These are phyloP conservation scores for Saguinus midas DNA, from an alignment of 2,113 vertebrate species.

Conservation along the genomic window DNA sequence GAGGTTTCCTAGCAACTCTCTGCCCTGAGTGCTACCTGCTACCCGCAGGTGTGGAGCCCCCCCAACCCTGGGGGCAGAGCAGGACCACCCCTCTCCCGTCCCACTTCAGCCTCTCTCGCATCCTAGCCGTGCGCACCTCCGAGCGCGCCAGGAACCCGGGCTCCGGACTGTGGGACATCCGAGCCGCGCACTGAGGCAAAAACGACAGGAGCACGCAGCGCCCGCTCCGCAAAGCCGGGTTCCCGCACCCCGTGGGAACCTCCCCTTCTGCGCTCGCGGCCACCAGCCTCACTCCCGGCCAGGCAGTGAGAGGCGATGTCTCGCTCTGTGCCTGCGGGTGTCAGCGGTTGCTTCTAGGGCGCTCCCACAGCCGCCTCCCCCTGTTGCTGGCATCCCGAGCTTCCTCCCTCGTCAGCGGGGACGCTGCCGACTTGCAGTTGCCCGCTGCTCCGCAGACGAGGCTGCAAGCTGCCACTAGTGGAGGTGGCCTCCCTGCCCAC, in stretches of 20 bases:
- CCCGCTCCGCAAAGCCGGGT: slow-evolving; percentile 39
- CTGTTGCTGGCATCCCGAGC: slow-evolving; percentile 25
- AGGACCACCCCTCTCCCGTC: not conserved
- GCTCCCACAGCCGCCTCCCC: not conserved
- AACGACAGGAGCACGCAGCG: slow-evolving; percentile 47
- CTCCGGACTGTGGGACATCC: slow-evolving; percentile 14
- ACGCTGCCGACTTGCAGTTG: slow-evolving; percentile 2
- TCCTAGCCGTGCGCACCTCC: not conserved
- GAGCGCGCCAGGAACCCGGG: slow-evolving; percentile 20
- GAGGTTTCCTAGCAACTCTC: slow-evolving; percentile 81
- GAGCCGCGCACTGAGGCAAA: not conserved
- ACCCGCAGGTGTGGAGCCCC: not conserved
- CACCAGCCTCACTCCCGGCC: not conserved
- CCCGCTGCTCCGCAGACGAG: not conserved
- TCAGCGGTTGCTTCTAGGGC: not conserved
- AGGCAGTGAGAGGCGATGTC: not conserved
- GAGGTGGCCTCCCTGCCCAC: slow-evolving; percentile 64
- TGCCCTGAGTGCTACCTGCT: not conserved
- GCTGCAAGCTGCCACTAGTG: slow-evolving; percentile 20
- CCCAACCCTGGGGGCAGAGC: not conserved
- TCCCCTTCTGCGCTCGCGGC: not conserved
- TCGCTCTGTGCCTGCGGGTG: not conserved
- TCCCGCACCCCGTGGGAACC: slow-evolving; percentile 5
- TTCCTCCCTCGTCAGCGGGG: slow-evolving; percentile 18
- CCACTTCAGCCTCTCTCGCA: not conserved